Evolutionary conservation across 1,140 invertebrate species (phyloP), one percentile per base, ranked within the genome.

Genomic region (Drosophila sp.): DNA sequence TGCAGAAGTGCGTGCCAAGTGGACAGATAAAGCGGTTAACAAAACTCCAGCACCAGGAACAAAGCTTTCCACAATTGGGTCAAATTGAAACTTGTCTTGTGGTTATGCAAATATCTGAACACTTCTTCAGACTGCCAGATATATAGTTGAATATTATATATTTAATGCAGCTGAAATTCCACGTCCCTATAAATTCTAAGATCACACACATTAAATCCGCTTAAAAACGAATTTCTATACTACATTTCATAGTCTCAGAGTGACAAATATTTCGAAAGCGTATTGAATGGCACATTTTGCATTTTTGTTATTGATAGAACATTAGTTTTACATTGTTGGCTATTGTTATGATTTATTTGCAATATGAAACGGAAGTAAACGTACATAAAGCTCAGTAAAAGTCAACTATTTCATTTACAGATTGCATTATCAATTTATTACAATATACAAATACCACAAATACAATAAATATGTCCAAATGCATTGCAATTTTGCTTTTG

Each of bases 1-100:
- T 72, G 45, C 32, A 45, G 6, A 72, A 72, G 69, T 72, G 69
- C 53, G 45, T 66, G 69, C 62, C 69, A 72, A 72, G 64, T 66
- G 62, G 53, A 58, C 18, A 72, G 69, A 66, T 72, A 66, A 72
- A 66, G 18, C 40, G 53, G 34, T 66, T 36, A 57, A 27, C 61
- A 50, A 16, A 29, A 25, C 6, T 18, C 4, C 43, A 45, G 41
- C 2, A 5, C 41, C 27, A 29, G 25, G 13, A 18, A 6, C 13
- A 51, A 36, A 36, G 1, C 56, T 46, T 48, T 16, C 13, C 6
- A 3, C 14, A 65, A 72, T 71, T 71, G 59, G 67, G 67, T 71
- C 62, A 72, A 72, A 66, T 66, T 66, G 51, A 58, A 66, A 36
- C 45, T 58, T 66, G 45, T 66, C 4, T 25, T 48, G 41, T 34